Evolutionary conservation across 2,113 vertebrate genomes (phyloP).

Genomic region (Albula glossodonta): DNA sequence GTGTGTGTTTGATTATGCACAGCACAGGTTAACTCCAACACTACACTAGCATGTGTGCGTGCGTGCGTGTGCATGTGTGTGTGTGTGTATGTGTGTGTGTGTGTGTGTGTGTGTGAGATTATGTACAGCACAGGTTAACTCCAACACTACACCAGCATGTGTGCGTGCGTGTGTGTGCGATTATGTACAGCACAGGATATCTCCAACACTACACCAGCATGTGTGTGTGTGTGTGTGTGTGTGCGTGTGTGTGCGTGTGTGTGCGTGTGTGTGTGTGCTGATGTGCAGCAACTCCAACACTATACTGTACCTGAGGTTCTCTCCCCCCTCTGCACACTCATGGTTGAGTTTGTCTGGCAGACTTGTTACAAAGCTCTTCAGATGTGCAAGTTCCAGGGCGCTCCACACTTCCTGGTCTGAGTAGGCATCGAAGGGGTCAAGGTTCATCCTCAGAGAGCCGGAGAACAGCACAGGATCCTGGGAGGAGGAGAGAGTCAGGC

Average conservation of each 20-base stretch:
- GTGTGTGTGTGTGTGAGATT: too few species aligned
- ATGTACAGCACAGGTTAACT: too few species aligned
- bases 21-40: background rate
- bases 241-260: background rate
- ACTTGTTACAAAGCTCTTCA: constrained; percentile 83
- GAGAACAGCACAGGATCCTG: constrained; percentile 94
- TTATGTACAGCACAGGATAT: too few species aligned
- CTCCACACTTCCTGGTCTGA: constrained; percentile 87
- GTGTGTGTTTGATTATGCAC: background rate
- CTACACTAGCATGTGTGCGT: background rate
- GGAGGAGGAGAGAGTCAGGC: background rate
- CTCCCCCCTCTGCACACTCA: constrained; percentile 90
- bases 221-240: too few species aligned
- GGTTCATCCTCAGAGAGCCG: constrained; percentile 91
- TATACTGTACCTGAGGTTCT: constrained; percentile 85
- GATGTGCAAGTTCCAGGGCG: constrained; percentile 85
- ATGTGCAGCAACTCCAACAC: background rate
- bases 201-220: too few species aligned
- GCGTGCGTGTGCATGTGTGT: too few species aligned
- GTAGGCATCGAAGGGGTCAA: constrained; percentile 87
- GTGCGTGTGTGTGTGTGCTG: too few species aligned
- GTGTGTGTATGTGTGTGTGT: background rate
- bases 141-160: too few species aligned
- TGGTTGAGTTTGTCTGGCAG: constrained; percentile 85
- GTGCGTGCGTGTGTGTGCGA: too few species aligned